Evolutionary conservation across 2,888 invertebrate species (phyloP).

Genomic region (Mythimna ferrago): DNA sequence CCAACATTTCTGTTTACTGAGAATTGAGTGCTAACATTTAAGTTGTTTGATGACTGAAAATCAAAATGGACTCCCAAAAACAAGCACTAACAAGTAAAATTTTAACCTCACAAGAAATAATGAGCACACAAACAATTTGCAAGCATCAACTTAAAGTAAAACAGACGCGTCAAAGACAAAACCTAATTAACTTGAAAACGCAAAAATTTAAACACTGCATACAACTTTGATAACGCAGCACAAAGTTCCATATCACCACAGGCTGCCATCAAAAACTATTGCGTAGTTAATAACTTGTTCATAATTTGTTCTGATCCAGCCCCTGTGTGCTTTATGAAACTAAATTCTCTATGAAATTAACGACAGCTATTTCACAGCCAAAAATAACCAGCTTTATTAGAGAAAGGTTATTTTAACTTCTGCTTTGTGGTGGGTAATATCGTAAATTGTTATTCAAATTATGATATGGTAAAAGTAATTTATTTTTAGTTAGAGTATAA

Average conservation of each 20-base stretch:
- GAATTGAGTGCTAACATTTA: neutral
- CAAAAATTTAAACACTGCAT: constrained; percentile 35
- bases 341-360: constrained; percentile 56
- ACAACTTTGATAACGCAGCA: constrained; percentile 38
- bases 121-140: constrained; percentile 12
- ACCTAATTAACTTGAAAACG: constrained; percentile 25
- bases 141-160: constrained; percentile 11
- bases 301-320: constrained; percentile 53
- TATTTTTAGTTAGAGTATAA: constrained; percentile 25
- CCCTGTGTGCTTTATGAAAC: constrained; percentile 33
- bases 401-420: constrained; percentile 46
- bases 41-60: neutral
- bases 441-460: constrained; percentile 48
- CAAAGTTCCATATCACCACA: constrained; percentile 33
- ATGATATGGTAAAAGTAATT: constrained; percentile 6
- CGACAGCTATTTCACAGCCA: constrained; percentile 42
- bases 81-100: constrained; percentile 14
- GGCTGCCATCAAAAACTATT: constrained; percentile 62
- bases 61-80: neutral
- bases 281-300: constrained; percentile 62
- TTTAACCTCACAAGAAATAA: constrained; percentile 21
- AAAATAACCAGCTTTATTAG: constrained; percentile 52
- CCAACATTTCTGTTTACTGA: neutral
- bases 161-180: constrained; percentile 14
- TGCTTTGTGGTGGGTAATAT: constrained; percentile 39